These are phyloP conservation scores for Oryctolagus cuniculus DNA, from an alignment of 2,113 vertebrate genomes.

Conservation along the genomic window mOryCun1.1 NC_091440.1:62183501-62184000, in stretches of 20 bases:
- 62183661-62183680: background rate
- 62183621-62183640: background rate
- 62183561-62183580: background rate
- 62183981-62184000: slow-evolving; percentile 21
- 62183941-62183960: background rate
- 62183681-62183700: background rate
- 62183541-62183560: background rate
- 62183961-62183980: slow-evolving; percentile 18
- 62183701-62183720: background rate
- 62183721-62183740: slow-evolving; percentile 5
- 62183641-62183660: background rate
- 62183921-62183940: background rate
- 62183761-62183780: background rate
- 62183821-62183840: slow-evolving; percentile 23
- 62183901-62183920: background rate
- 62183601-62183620: background rate
- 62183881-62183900: slow-evolving; percentile 18
- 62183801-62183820: background rate
- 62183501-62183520: background rate
- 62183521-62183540: background rate
- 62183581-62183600: slow-evolving; percentile 32
- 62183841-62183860: slow-evolving; percentile 50
- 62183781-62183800: background rate
- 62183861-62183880: background rate
- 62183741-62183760: background rate